A percentile compares a stretch with the other conserved stretches of the same genome.
Conservation (phyloP, 2,113 vertebrate species). For the Nipponia nippon region DNA sequence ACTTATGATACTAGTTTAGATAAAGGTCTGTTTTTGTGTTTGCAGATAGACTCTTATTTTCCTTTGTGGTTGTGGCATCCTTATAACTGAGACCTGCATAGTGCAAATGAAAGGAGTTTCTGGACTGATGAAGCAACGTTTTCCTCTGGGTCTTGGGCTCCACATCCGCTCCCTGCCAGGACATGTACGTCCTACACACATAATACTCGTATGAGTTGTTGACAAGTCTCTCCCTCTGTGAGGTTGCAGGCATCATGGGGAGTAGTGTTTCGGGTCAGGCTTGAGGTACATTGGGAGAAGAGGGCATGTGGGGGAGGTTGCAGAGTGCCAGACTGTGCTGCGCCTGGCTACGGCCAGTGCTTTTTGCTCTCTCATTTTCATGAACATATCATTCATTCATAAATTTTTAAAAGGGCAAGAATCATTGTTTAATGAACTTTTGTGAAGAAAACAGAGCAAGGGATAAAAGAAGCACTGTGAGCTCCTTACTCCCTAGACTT, state of each 20-base stretch:
- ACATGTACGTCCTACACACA: neutral
- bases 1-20: neutral
- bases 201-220: fast-evolving
- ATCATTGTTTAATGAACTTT: conserved; percentile 58
- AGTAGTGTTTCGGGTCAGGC: neutral
- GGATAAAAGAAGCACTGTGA: neutral
- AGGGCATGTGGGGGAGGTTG: fast-evolving
- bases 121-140: neutral
- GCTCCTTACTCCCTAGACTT: conserved; percentile 41
- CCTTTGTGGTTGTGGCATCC: neutral
- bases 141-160: neutral
- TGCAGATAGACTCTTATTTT: neutral
- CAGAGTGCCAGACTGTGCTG: neutral
- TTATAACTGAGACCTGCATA: neutral
- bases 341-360: neutral
- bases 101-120: neutral
- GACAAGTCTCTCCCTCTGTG: neutral
- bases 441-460: neutral
- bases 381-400: neutral
- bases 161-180: fast-evolving
- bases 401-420: conserved; percentile 19
- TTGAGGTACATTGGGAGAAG: neutral
- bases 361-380: conserved; percentile 33
- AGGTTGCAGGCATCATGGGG: neutral
- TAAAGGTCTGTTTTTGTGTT: neutral